Evolutionary conservation across 2,888 invertebrate genomes (phyloP).

Genomic region (Cantharis nigra): DNA sequence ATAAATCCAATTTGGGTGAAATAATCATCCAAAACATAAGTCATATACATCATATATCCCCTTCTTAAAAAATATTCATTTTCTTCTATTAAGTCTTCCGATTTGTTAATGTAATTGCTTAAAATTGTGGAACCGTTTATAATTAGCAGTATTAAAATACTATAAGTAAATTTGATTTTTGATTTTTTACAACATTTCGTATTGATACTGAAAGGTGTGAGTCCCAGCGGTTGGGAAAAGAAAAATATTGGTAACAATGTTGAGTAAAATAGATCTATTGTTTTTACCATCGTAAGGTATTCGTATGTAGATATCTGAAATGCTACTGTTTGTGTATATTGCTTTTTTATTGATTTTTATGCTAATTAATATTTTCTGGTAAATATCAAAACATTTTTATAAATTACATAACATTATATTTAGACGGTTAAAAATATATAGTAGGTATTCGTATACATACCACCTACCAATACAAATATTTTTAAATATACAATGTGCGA

Average conservation of each 20-base stretch:
- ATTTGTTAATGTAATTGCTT: neutral
- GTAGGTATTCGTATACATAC: no score
- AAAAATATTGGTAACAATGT: neutral
- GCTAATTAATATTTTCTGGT: neutral
- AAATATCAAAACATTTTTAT: neutral
- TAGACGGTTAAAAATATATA: neutral
- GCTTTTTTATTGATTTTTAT: neutral
- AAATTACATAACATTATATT: neutral
- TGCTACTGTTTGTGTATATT: no score
- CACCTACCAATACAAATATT: neutral
- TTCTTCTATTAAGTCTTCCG: neutral
- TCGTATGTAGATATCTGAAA: neutral
- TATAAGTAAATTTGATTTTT: neutral
- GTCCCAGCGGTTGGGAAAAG: neutral
- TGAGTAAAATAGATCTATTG: neutral
- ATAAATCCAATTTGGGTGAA: neutral
- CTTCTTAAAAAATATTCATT: neutral
- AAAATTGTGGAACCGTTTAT: neutral
- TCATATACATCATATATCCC: neutral
- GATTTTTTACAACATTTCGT: neutral
- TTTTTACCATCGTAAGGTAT: neutral
- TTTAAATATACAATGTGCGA: neutral
- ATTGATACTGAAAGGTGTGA: neutral
- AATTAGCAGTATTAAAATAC: neutral
- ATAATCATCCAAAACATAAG: neutral